These are phyloP conservation scores for Sebastes cheni DNA, from an alignment of 2,797 vertebrate genomes.

Conservation along the genomic window DNA sequence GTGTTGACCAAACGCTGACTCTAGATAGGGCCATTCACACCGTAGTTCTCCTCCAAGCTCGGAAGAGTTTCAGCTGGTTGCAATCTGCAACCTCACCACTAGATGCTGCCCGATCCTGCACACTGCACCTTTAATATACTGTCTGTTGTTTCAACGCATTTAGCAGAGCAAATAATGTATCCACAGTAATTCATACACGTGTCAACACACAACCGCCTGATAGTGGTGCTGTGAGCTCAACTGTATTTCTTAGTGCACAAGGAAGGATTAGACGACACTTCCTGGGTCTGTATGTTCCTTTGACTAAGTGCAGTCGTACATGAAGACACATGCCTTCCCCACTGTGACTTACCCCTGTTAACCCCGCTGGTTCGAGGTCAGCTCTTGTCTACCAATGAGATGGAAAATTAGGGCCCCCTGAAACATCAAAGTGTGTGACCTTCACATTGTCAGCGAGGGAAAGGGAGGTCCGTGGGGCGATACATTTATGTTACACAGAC, in stretches of 20 bases:
- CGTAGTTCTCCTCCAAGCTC: too few relatives aligned
- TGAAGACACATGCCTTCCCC: slow-evolving; percentile 1
- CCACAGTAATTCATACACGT: background rate
- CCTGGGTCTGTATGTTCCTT: background rate
- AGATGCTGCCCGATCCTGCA: rapidly evolving
- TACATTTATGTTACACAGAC: slow-evolving; percentile 28
- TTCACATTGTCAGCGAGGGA: background rate
- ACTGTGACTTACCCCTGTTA: slow-evolving; percentile 9
- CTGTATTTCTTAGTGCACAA: background rate
- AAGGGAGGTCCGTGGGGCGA: slow-evolving; percentile 1
- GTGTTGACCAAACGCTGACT: too few relatives aligned
- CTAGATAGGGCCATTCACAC: too few relatives aligned
- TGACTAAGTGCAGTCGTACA: background rate
- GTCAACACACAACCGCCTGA: background rate
- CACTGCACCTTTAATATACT: too few relatives aligned
- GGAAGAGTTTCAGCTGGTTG: too few relatives aligned
- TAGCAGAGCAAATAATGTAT: background rate
- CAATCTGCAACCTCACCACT: too few relatives aligned
- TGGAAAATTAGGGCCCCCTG: slow-evolving; percentile 51
- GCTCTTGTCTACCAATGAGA: slow-evolving; percentile 22
- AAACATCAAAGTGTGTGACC: slow-evolving; percentile 44
- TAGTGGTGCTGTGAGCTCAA: background rate
- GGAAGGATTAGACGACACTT: background rate
- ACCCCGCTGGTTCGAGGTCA: slow-evolving; percentile 26
- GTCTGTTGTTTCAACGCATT: background rate